Conservation (phyloP, 2,113 vertebrate genomes). For the Triplophysa siluroides region DNA sequence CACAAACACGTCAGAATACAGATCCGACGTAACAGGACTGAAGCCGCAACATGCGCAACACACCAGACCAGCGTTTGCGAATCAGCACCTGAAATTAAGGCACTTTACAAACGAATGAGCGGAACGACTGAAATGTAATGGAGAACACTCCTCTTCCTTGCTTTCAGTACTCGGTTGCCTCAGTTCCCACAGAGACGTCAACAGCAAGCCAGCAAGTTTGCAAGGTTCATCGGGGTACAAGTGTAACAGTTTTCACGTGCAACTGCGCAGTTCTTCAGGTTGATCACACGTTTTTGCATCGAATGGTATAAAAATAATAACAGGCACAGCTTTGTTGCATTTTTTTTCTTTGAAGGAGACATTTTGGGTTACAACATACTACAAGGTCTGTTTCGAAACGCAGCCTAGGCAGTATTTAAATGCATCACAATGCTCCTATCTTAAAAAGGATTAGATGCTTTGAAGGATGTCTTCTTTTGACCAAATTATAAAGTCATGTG, state of each 20-base stretch:
- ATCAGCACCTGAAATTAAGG: conserved; percentile 68
- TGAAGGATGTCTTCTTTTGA: background rate
- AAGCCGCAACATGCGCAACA: conserved; percentile 44
- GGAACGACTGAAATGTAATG: conserved; percentile 45
- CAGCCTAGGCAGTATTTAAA: conserved; percentile 1
- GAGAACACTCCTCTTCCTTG: conserved; percentile 61
- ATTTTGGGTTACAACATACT: background rate
- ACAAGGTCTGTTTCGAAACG: background rate
- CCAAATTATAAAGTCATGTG: background rate
- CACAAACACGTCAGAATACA: conserved; percentile 66
- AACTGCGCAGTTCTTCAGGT: background rate
- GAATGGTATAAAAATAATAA: conserved; percentile 27
- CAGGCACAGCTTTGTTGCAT: conserved; percentile 28
- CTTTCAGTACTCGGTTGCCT: conserved; percentile 49
- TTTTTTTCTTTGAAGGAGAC: background rate
- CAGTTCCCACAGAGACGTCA: conserved; percentile 63
- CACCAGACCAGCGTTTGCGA: conserved; percentile 51
- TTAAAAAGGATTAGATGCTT: background rate
- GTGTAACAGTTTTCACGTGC: background rate
- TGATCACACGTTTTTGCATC: background rate
- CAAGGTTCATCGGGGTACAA: conserved; percentile 62
- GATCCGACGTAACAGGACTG: conserved; percentile 42
- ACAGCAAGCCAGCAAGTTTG: conserved; percentile 42
- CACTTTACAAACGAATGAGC: conserved; percentile 62
- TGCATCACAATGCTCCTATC: background rate